A percentile compares a stretch with the other conserved stretches of the same genome.
Evolutionary conservation across 1,140 invertebrate species (phyloP).

Genomic region (Archivesica marissinica): DNA sequence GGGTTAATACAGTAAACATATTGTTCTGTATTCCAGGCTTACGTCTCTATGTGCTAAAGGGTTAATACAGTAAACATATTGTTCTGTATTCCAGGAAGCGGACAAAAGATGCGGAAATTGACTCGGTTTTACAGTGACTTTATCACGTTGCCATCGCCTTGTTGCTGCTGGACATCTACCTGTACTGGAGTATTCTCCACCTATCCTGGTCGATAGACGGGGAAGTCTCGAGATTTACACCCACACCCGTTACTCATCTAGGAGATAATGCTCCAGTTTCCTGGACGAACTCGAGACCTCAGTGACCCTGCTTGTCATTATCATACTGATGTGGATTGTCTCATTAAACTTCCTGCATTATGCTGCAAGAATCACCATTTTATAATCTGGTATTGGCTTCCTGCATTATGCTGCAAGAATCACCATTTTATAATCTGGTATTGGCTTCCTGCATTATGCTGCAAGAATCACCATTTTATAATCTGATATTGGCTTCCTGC

Average conservation of each 20-base stretch:
- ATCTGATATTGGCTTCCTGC: no score
- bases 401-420: no score
- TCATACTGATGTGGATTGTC: neutral
- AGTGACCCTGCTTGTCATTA: neutral
- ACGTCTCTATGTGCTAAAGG: no score
- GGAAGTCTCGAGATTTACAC: neutral
- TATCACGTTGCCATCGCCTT: slow-evolving; percentile 62
- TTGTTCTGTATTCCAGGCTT: no score
- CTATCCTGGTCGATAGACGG: slow-evolving; percentile 22
- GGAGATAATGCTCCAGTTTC: neutral
- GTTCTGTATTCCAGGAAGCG: slow-evolving; percentile 66
- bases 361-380: no score
- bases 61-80: no score
- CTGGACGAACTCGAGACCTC: slow-evolving; percentile 6
- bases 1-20: no score
- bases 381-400: no score
- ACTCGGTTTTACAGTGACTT: slow-evolving; percentile 74
- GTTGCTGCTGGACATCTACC: slow-evolving; percentile 63
- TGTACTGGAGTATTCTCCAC: slow-evolving; percentile 38
- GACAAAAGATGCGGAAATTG: slow-evolving; percentile 67
- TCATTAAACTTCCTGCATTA: no score
- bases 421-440: no score
- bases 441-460: no score
- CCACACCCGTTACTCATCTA: neutral
- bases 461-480: no score